Evolutionary conservation across 2,888 invertebrate genomes (phyloP).

Genomic region (Acleris laterana): DNA sequence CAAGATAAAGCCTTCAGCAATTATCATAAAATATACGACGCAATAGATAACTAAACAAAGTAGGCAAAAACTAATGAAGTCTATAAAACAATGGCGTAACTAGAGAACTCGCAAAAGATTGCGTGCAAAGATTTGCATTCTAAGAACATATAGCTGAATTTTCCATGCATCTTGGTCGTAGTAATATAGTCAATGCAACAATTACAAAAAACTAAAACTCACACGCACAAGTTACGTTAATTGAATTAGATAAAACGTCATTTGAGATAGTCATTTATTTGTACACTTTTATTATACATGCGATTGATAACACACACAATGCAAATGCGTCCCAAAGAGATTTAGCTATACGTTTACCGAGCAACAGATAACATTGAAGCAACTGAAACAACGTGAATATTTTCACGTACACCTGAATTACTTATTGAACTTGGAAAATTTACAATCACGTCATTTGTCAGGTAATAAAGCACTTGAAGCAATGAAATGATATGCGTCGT

Average conservation of each 20-base stretch:
- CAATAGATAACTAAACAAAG: constrained; percentile 19
- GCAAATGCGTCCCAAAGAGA: too few relatives aligned
- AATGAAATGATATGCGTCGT: neutral
- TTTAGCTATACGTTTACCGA: neutral
- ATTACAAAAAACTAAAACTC: too few relatives aligned
- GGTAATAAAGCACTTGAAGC: neutral
- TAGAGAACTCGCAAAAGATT: neutral
- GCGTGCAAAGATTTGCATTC: constrained; percentile 8
- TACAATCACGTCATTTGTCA: neutral
- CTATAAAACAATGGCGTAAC: constrained; percentile 12
- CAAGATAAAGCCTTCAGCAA: constrained; percentile 12
- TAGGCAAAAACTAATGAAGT: constrained; percentile 8
- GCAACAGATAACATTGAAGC: constrained; percentile 12
- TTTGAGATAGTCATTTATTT: too few relatives aligned
- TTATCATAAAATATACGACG: constrained; percentile 14
- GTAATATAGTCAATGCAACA: too few relatives aligned
- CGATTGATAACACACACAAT: too few relatives aligned
- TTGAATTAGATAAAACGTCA: too few relatives aligned
- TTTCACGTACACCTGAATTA: constrained; percentile 26
- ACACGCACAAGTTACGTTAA: too few relatives aligned
- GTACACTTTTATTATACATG: too few relatives aligned
- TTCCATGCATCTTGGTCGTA: too few relatives aligned
- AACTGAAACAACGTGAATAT: constrained; percentile 14
- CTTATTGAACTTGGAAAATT: neutral
- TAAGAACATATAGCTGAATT: neutral